These are phyloP conservation scores for Cygnus olor DNA, from an alignment of 2,797 vertebrate species.

Conservation along the genomic window DNA sequence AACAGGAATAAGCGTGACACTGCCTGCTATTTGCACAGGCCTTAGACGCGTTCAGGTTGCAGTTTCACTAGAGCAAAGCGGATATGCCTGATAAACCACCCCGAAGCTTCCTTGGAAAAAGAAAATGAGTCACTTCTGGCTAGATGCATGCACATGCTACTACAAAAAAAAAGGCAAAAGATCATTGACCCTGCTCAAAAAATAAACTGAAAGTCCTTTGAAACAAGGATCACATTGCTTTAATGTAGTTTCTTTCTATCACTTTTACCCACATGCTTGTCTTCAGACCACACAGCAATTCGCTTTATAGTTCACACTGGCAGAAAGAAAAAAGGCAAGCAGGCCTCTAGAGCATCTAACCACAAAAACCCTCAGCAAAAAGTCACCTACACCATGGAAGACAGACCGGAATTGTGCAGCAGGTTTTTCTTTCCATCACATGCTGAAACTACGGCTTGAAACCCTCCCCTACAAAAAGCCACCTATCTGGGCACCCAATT, in stretches of 20 bases:
- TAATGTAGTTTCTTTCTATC: neutral
- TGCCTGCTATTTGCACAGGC: neutral
- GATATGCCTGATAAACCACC: neutral
- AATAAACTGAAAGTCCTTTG: rapidly evolving
- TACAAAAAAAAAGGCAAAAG: neutral
- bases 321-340: neutral
- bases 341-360: neutral
- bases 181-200: neutral
- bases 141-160: rapidly evolving
- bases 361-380: neutral
- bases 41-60: neutral
- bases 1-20: neutral
- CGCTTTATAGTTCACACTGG: neutral
- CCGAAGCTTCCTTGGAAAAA: neutral
- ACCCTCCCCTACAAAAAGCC: neutral
- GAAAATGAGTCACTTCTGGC: neutral
- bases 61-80: neutral
- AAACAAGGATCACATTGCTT: rapidly evolving
- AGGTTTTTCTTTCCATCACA: neutral
- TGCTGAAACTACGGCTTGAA: neutral
- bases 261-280: neutral
- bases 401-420: neutral
- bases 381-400: neutral
- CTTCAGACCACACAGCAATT: neutral
- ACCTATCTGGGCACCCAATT: neutral